Evolutionary conservation across 1,140 invertebrate species (phyloP).

Genomic region (Belonocnema kinseyi): DNA sequence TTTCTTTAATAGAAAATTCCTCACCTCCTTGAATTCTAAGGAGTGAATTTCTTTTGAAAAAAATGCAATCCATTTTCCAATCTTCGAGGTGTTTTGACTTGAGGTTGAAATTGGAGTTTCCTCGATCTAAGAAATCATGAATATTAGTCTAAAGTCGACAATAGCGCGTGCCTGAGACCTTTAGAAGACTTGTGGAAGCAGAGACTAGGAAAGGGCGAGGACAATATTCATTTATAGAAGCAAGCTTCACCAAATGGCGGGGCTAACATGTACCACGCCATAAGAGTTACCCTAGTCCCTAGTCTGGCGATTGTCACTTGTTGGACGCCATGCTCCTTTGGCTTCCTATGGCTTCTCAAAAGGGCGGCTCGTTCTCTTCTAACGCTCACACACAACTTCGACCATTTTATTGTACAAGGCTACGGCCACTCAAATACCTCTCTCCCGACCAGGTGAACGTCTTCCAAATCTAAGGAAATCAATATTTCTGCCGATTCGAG

Average conservation of each 20-base stretch:
- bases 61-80: background rate
- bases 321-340: constrained; percentile 61
- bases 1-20: background rate
- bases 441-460: constrained; percentile 29
- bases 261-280: constrained; percentile 48
- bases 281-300: constrained; percentile 55
- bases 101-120: constrained; percentile 17
- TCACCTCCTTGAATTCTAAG: background rate
- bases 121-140: constrained; percentile 15
- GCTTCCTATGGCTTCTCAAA: constrained; percentile 46
- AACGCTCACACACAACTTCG: constrained; percentile 49
- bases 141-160: background rate
- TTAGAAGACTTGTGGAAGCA: constrained; percentile 36
- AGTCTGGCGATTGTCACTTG: constrained; percentile 59
- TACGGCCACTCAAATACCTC: constrained; percentile 52
- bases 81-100: background rate
- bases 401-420: constrained; percentile 57
- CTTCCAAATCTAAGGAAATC: too few species aligned
- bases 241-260: constrained; percentile 49
- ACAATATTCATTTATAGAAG: constrained; percentile 50
- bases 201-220: constrained; percentile 29
- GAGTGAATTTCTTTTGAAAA: background rate
- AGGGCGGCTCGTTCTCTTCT: constrained; percentile 52
- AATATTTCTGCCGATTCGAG: too few species aligned
- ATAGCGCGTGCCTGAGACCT: constrained; percentile 5